phyloP scores from a whole-genome alignment of 2,888 invertebrate genomes.

The Agapostemon virescens region DNA sequence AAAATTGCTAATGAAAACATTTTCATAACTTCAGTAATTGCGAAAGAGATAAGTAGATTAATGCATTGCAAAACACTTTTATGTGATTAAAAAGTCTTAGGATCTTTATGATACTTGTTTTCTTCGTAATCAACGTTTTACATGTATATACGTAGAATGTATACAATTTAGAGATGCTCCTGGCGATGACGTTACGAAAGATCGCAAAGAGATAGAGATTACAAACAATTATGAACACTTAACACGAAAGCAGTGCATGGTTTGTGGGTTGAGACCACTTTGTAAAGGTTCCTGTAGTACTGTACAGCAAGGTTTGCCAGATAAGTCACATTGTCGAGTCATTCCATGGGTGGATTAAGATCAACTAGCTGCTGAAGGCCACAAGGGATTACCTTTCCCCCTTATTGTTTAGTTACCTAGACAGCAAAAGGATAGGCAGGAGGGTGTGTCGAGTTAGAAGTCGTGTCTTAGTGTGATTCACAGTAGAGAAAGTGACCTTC shows the following conservation, averaged over 20 bases:
- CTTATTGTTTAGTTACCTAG: not conserved
- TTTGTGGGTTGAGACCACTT: not conserved
- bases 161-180: not conserved
- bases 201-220: not conserved
- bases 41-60: no score
- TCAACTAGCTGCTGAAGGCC: conserved; percentile 15
- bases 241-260: not conserved
- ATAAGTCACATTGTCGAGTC: conserved; percentile 12
- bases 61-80: not conserved
- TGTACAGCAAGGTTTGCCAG: not conserved
- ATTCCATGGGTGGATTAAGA: conserved; percentile 11
- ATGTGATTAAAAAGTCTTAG: no score
- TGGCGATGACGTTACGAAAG: not conserved
- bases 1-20: no score
- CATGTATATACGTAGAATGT: not conserved
- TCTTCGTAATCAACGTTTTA: not conserved
- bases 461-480: conserved; percentile 15
- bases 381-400: conserved; percentile 10
- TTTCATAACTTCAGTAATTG: no score
- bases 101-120: not conserved
- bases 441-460: conserved; percentile 5
- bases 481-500: conserved; percentile 10
- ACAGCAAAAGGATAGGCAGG: not conserved
- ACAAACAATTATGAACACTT: conserved; percentile 1
- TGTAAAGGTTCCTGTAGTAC: not conserved